phyloP scores from a whole-genome alignment of 1,140 invertebrate genomes.

The Dufourea novaeangliae region DNA sequence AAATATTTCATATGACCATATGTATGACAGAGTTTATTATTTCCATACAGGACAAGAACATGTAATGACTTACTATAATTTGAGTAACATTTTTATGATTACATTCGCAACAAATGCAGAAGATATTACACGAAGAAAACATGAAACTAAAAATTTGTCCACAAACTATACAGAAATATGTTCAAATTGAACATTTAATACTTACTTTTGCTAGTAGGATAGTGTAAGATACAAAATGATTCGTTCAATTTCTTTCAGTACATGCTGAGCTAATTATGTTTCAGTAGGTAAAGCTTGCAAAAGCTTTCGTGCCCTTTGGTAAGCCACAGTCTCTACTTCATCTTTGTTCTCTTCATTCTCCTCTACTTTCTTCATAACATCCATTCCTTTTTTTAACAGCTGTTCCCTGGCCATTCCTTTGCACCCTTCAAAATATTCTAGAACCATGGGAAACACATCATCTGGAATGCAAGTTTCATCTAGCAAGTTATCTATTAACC shows the following conservation, averaged over 20 bases:
- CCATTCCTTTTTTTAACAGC: conserved; percentile 84
- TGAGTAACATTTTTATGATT: not conserved
- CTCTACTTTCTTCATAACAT: conserved; percentile 85
- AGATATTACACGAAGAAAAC: not conserved
- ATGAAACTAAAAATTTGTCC: conserved; percentile 3
- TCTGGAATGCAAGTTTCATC: conserved; percentile 83
- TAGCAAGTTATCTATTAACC: conserved; percentile 87
- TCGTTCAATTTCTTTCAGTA: conserved; percentile 13
- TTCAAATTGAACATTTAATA: not conserved
- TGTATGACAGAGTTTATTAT: conserved; percentile 11
- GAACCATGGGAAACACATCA: conserved; percentile 83
- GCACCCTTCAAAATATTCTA: conserved; percentile 87
- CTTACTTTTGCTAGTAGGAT: conserved; percentile 13
- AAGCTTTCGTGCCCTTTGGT: conserved; percentile 82
- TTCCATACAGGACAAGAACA: not conserved
- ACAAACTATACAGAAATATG: not conserved
- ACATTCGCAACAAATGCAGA: not conserved
- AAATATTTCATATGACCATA: conserved; percentile 17
- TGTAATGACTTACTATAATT: conserved; percentile 1
- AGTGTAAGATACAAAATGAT: not conserved
- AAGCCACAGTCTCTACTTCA: conserved; percentile 77
- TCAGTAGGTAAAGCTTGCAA: conserved; percentile 79
- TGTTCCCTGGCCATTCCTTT: conserved; percentile 85
- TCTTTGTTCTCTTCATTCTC: conserved; percentile 77
- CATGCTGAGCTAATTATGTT: conserved; percentile 47